Evolutionary conservation across 2,797 vertebrate species (phyloP).

Genomic region (Enoplosus armatus): DNA sequence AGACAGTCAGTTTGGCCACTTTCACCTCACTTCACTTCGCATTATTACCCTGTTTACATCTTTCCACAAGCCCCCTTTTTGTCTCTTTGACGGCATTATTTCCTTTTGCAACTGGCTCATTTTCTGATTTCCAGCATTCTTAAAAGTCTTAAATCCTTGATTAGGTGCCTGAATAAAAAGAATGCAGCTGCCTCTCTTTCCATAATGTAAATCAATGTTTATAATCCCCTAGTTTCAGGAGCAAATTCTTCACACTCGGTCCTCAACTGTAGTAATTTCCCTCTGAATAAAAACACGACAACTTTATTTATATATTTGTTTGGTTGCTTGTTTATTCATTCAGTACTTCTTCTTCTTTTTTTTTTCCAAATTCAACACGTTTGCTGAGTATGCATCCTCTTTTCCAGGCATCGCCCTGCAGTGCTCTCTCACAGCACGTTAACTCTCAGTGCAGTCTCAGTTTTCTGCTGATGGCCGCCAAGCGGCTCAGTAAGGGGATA

Average conservation of each 20-base stretch:
- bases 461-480: slow-evolving; percentile 62
- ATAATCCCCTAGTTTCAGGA: slow-evolving; percentile 39
- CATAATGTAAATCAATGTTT: slow-evolving; percentile 52
- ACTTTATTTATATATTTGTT: slow-evolving; percentile 54
- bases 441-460: slow-evolving; percentile 48
- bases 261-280: slow-evolving; percentile 53
- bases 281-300: slow-evolving; percentile 55
- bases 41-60: slow-evolving; percentile 13
- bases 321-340: slow-evolving; percentile 67
- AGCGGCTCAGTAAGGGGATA: slow-evolving; percentile 58
- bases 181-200: slow-evolving; percentile 25
- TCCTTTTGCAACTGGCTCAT: slow-evolving; percentile 14
- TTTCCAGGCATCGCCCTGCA: slow-evolving; percentile 55
- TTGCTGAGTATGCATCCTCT: slow-evolving; percentile 70
- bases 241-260: slow-evolving; percentile 32
- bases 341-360: slow-evolving; percentile 29
- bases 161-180: slow-evolving; percentile 37
- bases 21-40: slow-evolving; percentile 3
- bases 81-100: slow-evolving; percentile 14
- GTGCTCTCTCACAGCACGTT: slow-evolving; percentile 53
- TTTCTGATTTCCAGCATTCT: slow-evolving; percentile 10
- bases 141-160: slow-evolving; percentile 38
- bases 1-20: slow-evolving; percentile 27
- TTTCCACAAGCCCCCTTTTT: neutral
- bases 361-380: slow-evolving; percentile 34